These are phyloP conservation scores for Cartodere bifasciata DNA, from an alignment of 2,888 invertebrate genomes.

Conservation along the genomic window DNA sequence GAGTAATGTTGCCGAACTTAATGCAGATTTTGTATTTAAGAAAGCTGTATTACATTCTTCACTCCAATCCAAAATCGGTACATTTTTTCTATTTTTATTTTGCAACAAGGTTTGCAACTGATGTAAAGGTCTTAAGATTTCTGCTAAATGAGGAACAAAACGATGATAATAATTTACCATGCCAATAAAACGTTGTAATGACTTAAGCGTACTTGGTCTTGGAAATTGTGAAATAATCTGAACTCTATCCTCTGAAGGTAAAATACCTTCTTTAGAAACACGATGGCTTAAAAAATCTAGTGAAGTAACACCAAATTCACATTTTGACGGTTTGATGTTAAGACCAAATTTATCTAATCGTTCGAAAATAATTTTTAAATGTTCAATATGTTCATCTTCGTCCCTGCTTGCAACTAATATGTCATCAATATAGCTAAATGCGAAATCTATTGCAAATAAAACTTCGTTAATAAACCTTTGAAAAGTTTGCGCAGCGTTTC, in stretches of 20 bases:
- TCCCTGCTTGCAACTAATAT: slow-evolving; percentile 3
- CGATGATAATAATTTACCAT: slow-evolving; percentile 14
- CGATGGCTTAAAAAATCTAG: slow-evolving; percentile 19
- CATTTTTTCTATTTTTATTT: no score
- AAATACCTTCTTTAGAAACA: slow-evolving; percentile 19
- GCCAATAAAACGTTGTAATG: slow-evolving; percentile 11
- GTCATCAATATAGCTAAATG: slow-evolving; percentile 8
- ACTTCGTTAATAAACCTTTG: no score
- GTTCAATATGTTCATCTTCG: slow-evolving; percentile 5
- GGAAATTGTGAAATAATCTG: slow-evolving; percentile 19
- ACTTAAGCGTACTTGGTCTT: slow-evolving; percentile 3
- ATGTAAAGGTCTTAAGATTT: slow-evolving; percentile 8
- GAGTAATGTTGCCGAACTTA: no score
- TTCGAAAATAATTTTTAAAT: slow-evolving; percentile 11
- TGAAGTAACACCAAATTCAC: slow-evolving; percentile 16
- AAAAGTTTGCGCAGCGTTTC: no score
- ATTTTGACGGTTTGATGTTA: slow-evolving; percentile 20
- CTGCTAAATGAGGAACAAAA: slow-evolving; percentile 11
- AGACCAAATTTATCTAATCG: slow-evolving; percentile 16
- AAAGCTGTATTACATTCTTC: no score
- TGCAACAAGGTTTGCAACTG: no score
- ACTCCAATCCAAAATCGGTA: no score
- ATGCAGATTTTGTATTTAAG: no score
- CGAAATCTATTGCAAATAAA: background rate
- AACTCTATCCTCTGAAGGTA: slow-evolving; percentile 23